Evolutionary conservation across 2,113 vertebrate genomes (phyloP).

Genomic region (Cinclus mexicanus): DNA sequence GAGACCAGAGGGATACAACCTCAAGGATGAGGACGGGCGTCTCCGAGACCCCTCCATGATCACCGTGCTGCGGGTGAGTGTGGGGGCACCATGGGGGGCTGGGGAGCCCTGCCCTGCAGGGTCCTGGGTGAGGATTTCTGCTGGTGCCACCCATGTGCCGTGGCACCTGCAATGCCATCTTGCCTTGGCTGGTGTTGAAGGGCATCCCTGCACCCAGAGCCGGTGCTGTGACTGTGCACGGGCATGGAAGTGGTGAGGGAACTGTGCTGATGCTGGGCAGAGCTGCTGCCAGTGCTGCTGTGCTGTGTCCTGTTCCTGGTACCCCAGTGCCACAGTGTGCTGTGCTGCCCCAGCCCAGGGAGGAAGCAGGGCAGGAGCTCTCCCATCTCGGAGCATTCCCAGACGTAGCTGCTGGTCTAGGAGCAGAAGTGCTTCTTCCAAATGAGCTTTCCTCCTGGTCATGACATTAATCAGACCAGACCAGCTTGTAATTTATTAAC

Average conservation of each 20-base stretch:
- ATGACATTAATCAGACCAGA: neutral
- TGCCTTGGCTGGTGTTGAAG: accelerated
- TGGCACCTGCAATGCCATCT: accelerated
- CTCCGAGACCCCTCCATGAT: constrained; percentile 94
- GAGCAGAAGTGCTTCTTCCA: neutral
- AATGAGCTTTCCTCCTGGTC: neutral
- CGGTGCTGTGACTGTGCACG: accelerated
- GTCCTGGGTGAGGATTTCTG: accelerated
- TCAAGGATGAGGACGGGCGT: constrained; percentile 96
- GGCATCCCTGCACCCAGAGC: accelerated
- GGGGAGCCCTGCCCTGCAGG: neutral
- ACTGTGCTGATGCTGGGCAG: neutral
- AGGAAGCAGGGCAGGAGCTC: neutral
- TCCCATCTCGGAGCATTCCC: accelerated
- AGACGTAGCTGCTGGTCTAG: neutral
- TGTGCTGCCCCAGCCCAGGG: accelerated
- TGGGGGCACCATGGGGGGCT: accelerated
- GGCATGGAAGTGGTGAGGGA: accelerated
- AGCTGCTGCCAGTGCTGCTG: accelerated
- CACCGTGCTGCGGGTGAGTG: constrained; percentile 89
- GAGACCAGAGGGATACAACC: constrained; percentile 95
- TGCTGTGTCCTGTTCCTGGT: accelerated
- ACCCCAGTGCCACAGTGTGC: accelerated
- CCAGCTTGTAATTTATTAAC: neutral
- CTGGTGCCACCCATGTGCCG: accelerated